phyloP scores from a whole-genome alignment of 2,113 vertebrate genomes.

The Odobenus rosmarus region DNA sequence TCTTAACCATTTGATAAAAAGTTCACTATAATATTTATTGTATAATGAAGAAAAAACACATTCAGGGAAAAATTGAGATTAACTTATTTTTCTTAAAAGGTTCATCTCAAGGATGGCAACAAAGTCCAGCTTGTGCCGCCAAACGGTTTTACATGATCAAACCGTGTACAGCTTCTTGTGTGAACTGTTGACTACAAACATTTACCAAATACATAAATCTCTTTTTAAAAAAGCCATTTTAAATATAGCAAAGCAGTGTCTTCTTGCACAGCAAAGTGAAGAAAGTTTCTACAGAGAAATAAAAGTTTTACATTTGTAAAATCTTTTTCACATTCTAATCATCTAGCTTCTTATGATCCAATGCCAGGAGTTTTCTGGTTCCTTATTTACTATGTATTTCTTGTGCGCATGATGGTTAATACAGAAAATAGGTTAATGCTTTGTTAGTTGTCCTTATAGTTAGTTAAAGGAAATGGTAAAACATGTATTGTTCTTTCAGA shows the following conservation, averaged over 20 bases:
- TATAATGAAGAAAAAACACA: slow-evolving; percentile 99
- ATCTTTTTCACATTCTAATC: slow-evolving; percentile 95
- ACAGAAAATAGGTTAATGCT: slow-evolving; percentile 80
- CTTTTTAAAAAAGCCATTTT: slow-evolving; percentile 96
- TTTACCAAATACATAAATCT: slow-evolving; percentile 98
- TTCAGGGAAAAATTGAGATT: slow-evolving; percentile 96
- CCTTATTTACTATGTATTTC: slow-evolving; percentile 93
- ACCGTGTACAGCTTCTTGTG: slow-evolving; percentile 96
- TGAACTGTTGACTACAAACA: slow-evolving; percentile 99
- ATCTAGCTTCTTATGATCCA: slow-evolving; percentile 84
- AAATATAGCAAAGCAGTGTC: slow-evolving; percentile 98
- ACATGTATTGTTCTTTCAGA: slow-evolving; percentile 78
- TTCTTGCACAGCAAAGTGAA: slow-evolving; percentile 97
- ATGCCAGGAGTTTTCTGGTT: slow-evolving; percentile 87
- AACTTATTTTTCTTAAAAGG: slow-evolving; percentile 96
- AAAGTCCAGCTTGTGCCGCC: slow-evolving; percentile 99
- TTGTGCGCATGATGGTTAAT: slow-evolving; percentile 87
- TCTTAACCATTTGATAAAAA: slow-evolving; percentile 99
- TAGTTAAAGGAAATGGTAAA: slow-evolving; percentile 83
- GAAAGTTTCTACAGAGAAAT: slow-evolving; percentile 93
- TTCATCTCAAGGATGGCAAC: slow-evolving; percentile 98
- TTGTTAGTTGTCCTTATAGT: slow-evolving; percentile 78
- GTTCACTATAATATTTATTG: slow-evolving; percentile 99
- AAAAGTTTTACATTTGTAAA: slow-evolving; percentile 88
- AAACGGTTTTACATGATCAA: slow-evolving; percentile 93